Percentiles rank a stretch among this genome's conserved stretches.
These are phyloP conservation scores for Monarcha castaneiventris DNA, from an alignment of 2,113 vertebrate species.

Conservation along the genomic window DNA sequence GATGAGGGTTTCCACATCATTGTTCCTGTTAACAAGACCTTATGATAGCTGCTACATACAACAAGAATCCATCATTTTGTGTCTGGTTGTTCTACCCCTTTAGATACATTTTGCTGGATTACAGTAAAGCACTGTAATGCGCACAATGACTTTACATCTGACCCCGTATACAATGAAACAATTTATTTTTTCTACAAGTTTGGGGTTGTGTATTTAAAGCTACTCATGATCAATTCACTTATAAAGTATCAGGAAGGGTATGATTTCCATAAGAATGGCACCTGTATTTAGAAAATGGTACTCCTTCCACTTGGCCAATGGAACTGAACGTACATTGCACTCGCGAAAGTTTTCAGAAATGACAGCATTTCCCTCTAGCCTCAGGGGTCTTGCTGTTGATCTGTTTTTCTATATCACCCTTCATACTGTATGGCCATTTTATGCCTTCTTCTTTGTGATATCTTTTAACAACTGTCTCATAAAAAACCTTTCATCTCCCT, in stretches of 20 bases:
- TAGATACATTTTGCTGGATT: not conserved
- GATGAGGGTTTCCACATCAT: not conserved
- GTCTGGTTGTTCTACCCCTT: not conserved
- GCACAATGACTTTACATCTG: not conserved
- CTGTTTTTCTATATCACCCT: not conserved
- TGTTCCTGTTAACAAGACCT: not conserved
- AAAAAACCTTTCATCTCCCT: not conserved
- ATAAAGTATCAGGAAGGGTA: not conserved
- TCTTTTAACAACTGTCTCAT: not conserved
- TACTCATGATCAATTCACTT: not conserved
- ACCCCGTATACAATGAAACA: rapidly evolving
- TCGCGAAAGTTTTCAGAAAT: not conserved
- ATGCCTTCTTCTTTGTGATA: not conserved
- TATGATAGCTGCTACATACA: not conserved
- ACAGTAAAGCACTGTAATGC: not conserved
- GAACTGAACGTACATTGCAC: not conserved
- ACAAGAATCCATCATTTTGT: not conserved
- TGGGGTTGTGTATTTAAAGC: not conserved
- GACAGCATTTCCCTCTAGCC: not conserved
- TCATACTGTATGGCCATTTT: not conserved
- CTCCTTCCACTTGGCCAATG: not conserved
- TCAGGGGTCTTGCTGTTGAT: not conserved
- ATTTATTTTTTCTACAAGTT: not conserved
- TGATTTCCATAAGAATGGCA: not conserved
- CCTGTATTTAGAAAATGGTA: not conserved